Base-by-base conservation (phyloP, 2,888 invertebrate genomes). In the Ichneumoninae sp. region DNA sequence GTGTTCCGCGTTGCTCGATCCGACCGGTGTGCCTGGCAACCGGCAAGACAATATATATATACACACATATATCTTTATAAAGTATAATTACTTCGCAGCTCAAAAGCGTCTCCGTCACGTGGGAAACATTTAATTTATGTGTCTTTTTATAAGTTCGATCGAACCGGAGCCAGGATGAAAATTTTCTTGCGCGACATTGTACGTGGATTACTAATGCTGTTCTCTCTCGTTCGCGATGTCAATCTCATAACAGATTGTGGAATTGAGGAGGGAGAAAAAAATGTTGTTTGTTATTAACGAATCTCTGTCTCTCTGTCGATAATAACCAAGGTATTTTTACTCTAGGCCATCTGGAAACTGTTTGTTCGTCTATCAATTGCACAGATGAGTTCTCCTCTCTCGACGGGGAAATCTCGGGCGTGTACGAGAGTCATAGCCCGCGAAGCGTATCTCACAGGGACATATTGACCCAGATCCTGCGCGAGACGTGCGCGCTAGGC, bases 401-500 rank as follows among this genome's bases (percentile, higher is more conserved):
- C 74, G 26, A 50, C 50, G 79, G 69, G 47, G 68, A 70, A 76
- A 82, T 80, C 74, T 80, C 84, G 79, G 82, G 82, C 75, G 81
- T 76, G 71, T 52, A 75, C 75, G 85, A 74, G 84, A 88, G 84
- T 62, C 82, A 83, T 85, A 84, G 74, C 10, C 65, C 66, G 69
- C 84, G 69, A 80, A 80, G 82, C 82, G 84, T 82, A 81, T 80
- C 80, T 72, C 69, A 86, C 86, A 88, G 86, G 88, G 88, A 87
- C 88, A 88, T 89, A 90, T 90, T 90, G 89, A 91, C 89, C 91
- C 88, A 90, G 88, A 91, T 91, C 87, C 82, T 75, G 79, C 75
- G 76, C 76, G 82, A 80, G 84, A 68, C 80, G 76, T 54, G 71
- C 36, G 82, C 82, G 82, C 76, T 82, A 72, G 75, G 30, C 69